Evolutionary conservation across 2,113 vertebrate species (phyloP).

Genomic region (Rhegmatorhina hoffmannsi): DNA sequence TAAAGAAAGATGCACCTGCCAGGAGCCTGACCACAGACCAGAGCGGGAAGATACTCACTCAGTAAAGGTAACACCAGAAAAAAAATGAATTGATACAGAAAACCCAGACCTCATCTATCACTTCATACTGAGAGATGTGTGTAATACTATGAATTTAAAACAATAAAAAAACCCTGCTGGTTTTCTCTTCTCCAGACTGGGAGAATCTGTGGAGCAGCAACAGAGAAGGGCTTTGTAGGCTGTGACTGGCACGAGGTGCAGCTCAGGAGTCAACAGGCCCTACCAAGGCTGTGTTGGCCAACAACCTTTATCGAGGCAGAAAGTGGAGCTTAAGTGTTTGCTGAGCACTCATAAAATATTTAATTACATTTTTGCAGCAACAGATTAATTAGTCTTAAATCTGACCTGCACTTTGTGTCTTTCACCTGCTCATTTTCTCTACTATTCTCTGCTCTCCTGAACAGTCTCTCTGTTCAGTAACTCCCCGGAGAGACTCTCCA

Average conservation of each 20-base stretch:
- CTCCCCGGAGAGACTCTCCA: fast-evolving
- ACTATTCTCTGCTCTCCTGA: neutral
- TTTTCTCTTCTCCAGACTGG: neutral
- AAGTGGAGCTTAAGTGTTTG: neutral
- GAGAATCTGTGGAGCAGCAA: neutral
- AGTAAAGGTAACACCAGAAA: constrained; percentile 14
- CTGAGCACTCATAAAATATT: neutral
- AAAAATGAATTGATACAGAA: constrained; percentile 25
- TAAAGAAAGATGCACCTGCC: constrained; percentile 70
- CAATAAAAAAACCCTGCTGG: neutral
- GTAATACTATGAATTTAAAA: constrained; percentile 36
- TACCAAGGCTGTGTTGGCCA: neutral
- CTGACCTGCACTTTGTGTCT: neutral
- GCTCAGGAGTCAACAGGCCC: neutral
- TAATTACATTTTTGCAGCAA: neutral
- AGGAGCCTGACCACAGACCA: constrained; percentile 3
- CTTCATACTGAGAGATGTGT: neutral
- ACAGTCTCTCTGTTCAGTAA: neutral
- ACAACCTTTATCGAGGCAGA: neutral
- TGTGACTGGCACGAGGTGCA: neutral
- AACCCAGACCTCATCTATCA: constrained; percentile 22
- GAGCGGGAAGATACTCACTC: neutral
- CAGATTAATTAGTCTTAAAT: neutral
- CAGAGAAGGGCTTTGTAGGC: neutral
- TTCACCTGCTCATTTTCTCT: neutral